Base-by-base conservation (phyloP, 2,797 vertebrate genomes). In the Betta splendens region DNA sequence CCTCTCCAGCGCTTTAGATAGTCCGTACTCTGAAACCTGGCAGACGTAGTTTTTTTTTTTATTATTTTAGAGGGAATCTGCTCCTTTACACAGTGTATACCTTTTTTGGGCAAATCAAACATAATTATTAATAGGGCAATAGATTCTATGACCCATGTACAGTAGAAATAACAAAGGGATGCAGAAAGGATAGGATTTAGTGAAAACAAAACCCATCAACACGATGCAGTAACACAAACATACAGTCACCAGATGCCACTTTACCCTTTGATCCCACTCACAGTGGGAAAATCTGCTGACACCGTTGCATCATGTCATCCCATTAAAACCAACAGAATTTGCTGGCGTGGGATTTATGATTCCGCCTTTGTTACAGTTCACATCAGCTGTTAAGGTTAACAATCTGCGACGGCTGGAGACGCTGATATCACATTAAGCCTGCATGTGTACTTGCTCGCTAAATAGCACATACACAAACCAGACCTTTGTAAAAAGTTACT, bases 401-500 rank as follows among this genome's bases (percentile, higher is more conserved):
- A 36, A 57, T 59, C 37, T 9, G 17, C 23, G 65, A 32, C 81
- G 80, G 76, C 83, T 83, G 76, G 52, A 58, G 29, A 37, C 59
- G 59, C 29, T 69, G 54, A n/a, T 29, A 10, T 29, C 15, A 31
- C 16, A 11, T 21, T 31, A n/a, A 7, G 9, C 17, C 15, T 60
- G 31, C 17, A 25, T 25, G 42, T 65, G 37, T 62, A 43, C 29
- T 50, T 45, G 25, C 35, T 69, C 50, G 7, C 29, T 45, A 38
- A 32, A 20, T 9, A 29, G 13, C 3, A 3, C 0, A 3, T 18
- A 15, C 10, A 26, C 23, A 64, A 67, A 64, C 43, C 42, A 56
- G 20, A 9, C 21, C 29, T 55, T 17, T 59, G 79, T 73, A 84
- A 81, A 81, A 69, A 68, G n/a, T 73, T 35, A 72, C 49, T 51